Evolutionary conservation across 2,888 invertebrate species (phyloP), one percentile per base, ranked within the genome.

Genomic region (Xestia c-nigrum): DNA sequence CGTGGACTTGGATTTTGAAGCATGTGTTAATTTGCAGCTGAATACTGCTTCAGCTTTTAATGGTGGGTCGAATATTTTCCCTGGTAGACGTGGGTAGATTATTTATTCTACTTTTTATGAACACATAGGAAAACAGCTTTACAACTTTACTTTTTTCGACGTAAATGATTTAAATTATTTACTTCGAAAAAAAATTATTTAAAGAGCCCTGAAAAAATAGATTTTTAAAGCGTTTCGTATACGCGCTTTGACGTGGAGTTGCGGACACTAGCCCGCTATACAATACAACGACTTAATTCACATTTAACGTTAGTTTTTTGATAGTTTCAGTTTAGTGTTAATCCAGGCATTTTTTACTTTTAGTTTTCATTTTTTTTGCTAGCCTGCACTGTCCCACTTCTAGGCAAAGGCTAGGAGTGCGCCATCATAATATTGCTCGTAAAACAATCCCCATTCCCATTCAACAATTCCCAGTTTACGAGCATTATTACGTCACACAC

Each of bases 11-110:
- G 46, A 59, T 52, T 66, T 81, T 63, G 4, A 74, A 40, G 52
- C 52, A 74, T 52, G 40, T 81, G 31, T 63, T 74, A 59, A 59
- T 50, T 21, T 16, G 10, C 4, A 78, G 9, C 38, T 61, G 10
- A 21, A 24, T 77, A n/a, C 52, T 55, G 38, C 6, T 24, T 61
- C 40, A 55, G 46, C 14, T 81, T 72, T 52, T 40, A 52, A 71
- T 80, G 7, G 40, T 1, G 21, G 24, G 21, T 2, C 21, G 24
- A 47, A 40, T 78, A 10, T 52, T 19, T 24, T 78, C 16, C 5
- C 0, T 16, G 3, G 38, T 9, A 47, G 12, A 47, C 2, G n/a
- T 16, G 2, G 5, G 21, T 21, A 9, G 12, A 69, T 14, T 4
- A 16, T 38, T 52, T 47, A 47, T 47, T 16, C 14, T 3, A 63